phyloP scores from a whole-genome alignment of 2,113 vertebrate species.

The Alligator sinensis region DNA sequence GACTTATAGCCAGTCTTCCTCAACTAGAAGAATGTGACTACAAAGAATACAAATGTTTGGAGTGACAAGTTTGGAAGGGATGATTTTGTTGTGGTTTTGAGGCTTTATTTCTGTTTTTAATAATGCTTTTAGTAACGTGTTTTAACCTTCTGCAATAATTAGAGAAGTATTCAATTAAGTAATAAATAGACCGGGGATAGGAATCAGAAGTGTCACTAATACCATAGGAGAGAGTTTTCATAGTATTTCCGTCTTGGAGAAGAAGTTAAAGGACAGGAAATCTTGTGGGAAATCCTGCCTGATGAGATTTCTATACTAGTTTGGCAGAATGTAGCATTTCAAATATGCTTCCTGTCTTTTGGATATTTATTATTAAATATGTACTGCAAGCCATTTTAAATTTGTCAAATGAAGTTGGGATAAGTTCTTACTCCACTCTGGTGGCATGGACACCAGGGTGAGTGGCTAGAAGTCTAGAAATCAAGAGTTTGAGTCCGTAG shows the following conservation, averaged over 20 bases:
- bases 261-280: not conserved
- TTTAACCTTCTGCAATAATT: not conserved
- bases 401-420: slow-evolving; percentile 3
- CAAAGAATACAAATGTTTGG: not conserved
- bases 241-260: not conserved
- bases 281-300: not conserved
- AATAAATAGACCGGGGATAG: not conserved
- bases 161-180: not conserved
- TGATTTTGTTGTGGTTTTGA: not conserved
- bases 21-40: not conserved
- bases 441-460: no score
- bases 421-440: not conserved
- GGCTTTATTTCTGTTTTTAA: not conserved
- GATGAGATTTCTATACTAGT: not conserved
- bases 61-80: not conserved
- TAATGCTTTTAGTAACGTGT: not conserved
- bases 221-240: not conserved
- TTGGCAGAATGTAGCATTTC: not conserved
- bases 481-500: no score
- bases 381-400: not conserved
- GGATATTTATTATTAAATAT: not conserved
- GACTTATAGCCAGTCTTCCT: not conserved
- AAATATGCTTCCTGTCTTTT: not conserved
- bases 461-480: no score
- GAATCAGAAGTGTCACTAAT: not conserved